Conservation (phyloP, 2,113 vertebrate genomes). For the Cyprinus carpio region DNA sequence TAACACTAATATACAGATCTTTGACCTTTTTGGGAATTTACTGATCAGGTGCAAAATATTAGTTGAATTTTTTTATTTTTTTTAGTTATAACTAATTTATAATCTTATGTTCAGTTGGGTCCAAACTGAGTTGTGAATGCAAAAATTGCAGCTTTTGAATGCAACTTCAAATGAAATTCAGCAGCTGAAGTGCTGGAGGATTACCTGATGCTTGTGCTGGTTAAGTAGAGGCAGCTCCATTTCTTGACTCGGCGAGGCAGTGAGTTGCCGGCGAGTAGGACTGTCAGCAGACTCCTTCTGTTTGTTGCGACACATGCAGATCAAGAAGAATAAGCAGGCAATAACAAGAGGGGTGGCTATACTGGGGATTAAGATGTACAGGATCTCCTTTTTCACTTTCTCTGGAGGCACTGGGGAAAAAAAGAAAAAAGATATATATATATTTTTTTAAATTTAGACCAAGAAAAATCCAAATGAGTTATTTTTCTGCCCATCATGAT, state of each 20-base stretch:
- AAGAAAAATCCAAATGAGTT: no score
- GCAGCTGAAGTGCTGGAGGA: not conserved
- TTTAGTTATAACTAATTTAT: no score
- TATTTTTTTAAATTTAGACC: not conserved
- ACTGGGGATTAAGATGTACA: slow-evolving; percentile 94
- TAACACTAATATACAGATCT: not conserved
- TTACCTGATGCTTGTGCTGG: slow-evolving; percentile 91
- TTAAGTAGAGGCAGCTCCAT: slow-evolving; percentile 91
- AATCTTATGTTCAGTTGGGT: not conserved
- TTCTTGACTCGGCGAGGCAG: slow-evolving; percentile 87
- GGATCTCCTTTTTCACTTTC: slow-evolving; percentile 89
- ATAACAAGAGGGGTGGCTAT: slow-evolving; percentile 92
- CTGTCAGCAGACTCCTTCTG: slow-evolving; percentile 83
- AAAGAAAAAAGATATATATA: not conserved
- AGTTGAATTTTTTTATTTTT: no score
- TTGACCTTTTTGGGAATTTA: not conserved
- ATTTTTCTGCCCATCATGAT: not conserved
- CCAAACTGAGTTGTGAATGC: no score
- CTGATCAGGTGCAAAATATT: not conserved
- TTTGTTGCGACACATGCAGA: slow-evolving; percentile 95
- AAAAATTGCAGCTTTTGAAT: not conserved
- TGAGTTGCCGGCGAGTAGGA: slow-evolving; percentile 84
- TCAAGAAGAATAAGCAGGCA: slow-evolving; percentile 92
- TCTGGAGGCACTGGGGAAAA: slow-evolving; percentile 80
- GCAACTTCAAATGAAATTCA: not conserved